A percentile compares a stretch with the other conserved stretches of the same genome.
These are phyloP conservation scores for Oxyruncus cristatus DNA, from an alignment of 2,113 vertebrate genomes.

Conservation along the genomic window DNA sequence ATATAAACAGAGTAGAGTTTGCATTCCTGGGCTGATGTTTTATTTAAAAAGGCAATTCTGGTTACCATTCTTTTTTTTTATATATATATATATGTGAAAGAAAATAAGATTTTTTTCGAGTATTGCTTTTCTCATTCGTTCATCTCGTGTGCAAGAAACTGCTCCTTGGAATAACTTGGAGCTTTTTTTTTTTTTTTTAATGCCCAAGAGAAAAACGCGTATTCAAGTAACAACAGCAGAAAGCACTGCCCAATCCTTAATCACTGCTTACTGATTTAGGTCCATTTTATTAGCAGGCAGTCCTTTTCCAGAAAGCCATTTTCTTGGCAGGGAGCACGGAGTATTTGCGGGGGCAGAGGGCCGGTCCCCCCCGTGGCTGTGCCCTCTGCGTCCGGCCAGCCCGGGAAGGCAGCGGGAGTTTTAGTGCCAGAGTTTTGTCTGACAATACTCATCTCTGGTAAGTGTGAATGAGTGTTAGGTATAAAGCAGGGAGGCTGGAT, in stretches of 20 bases:
- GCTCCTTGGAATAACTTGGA: neutral
- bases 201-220: neutral
- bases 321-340: conserved; percentile 63
- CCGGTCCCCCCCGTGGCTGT: neutral
- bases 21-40: conserved; percentile 43
- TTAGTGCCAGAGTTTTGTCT: conserved; percentile 14
- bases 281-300: conserved; percentile 71
- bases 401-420: neutral
- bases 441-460: neutral
- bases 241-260: conserved; percentile 60
- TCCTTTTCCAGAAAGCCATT: conserved; percentile 64
- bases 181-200: neutral
- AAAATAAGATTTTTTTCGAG: neutral
- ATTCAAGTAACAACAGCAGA: conserved; percentile 24
- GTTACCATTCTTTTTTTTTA: neutral
- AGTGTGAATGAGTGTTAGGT: conserved; percentile 40
- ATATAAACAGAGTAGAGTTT: conserved; percentile 18
- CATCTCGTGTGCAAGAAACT: neutral
- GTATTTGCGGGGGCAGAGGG: conserved; percentile 36
- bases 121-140: neutral
- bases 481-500: neutral
- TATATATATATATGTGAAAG: neutral
- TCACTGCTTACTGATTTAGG: conserved; percentile 71
- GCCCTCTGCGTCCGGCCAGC: neutral
- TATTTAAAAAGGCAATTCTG: conserved; percentile 59